Evolutionary conservation across 2,888 invertebrate species (phyloP).

Genomic region (Brachycybe producta): DNA sequence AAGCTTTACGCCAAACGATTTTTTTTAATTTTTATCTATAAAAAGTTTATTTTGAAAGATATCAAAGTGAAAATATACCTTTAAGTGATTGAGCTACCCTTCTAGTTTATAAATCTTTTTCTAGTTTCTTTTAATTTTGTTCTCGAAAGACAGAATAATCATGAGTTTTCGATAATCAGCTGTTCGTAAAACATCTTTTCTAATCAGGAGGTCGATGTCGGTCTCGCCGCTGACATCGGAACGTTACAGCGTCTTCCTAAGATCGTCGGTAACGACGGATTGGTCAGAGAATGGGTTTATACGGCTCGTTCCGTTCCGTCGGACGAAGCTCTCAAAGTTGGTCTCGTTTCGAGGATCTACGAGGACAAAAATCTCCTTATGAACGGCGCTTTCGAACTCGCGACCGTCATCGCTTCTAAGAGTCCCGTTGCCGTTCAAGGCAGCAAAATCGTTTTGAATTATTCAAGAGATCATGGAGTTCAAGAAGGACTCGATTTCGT

Average conservation of each 20-base stretch:
- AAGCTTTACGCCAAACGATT: too few species aligned
- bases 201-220: constrained; percentile 49
- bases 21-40: too few species aligned
- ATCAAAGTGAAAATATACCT: too few species aligned
- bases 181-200: too few species aligned
- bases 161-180: too few species aligned
- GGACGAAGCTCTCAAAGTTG: constrained; percentile 63
- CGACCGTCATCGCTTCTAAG: constrained; percentile 65
- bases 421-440: constrained; percentile 92
- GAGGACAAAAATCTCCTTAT: constrained; percentile 57
- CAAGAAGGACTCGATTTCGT: constrained; percentile 80
- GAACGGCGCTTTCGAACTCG: constrained; percentile 56
- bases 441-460: constrained; percentile 69
- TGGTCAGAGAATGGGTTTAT: constrained; percentile 72
- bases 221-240: constrained; percentile 92
- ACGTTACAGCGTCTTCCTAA: constrained; percentile 84
- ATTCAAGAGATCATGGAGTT: constrained; percentile 74
- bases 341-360: constrained; percentile 67
- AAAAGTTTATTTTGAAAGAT: too few species aligned
- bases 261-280: constrained; percentile 71
- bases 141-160: too few species aligned
- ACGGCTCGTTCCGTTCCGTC: constrained; percentile 71
- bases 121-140: too few species aligned
- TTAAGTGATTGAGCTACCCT: too few species aligned
- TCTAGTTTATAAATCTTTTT: too few species aligned